phyloP scores from a whole-genome alignment of 2,113 vertebrate species.

The Sarotherodon lohbergeri region DNA sequence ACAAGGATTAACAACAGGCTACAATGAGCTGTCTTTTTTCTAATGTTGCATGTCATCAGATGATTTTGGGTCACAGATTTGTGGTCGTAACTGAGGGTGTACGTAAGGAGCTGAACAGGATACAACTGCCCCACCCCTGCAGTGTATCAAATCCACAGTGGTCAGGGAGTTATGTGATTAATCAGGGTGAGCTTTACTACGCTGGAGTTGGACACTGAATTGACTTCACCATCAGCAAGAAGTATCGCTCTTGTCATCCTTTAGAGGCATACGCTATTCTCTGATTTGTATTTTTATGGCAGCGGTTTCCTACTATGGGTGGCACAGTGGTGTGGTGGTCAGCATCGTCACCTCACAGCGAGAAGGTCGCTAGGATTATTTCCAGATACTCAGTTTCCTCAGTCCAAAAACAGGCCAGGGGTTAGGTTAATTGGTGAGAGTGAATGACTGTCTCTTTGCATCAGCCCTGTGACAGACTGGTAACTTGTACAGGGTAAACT shows the following conservation, averaged over 20 bases:
- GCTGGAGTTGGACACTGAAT: not conserved
- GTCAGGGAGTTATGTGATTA: not conserved
- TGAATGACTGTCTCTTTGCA: not conserved
- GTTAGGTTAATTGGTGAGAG: not conserved
- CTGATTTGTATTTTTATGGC: not conserved
- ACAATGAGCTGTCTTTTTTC: not conserved
- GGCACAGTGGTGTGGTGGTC: accelerated
- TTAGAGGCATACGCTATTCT: not conserved
- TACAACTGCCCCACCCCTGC: not conserved
- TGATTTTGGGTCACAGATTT: not conserved
- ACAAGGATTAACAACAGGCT: not conserved
- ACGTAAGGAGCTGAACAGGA: not conserved
- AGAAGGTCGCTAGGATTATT: not conserved
- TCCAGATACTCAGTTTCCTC: not conserved
- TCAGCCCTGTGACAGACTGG: not conserved
- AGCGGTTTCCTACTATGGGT: not conserved
- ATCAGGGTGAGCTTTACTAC: not conserved
- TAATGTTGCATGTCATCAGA: not conserved
- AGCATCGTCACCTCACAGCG: not conserved
- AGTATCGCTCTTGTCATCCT: not conserved
- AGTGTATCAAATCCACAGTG: not conserved
- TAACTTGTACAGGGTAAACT: not conserved
- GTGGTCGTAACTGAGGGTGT: not conserved
- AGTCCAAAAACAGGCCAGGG: not conserved
- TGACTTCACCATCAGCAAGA: not conserved